Percentiles rank a stretch among this genome's conserved stretches.
phyloP scores from a whole-genome alignment of 1,140 invertebrate species.

The Halictus rubicundus region DNA sequence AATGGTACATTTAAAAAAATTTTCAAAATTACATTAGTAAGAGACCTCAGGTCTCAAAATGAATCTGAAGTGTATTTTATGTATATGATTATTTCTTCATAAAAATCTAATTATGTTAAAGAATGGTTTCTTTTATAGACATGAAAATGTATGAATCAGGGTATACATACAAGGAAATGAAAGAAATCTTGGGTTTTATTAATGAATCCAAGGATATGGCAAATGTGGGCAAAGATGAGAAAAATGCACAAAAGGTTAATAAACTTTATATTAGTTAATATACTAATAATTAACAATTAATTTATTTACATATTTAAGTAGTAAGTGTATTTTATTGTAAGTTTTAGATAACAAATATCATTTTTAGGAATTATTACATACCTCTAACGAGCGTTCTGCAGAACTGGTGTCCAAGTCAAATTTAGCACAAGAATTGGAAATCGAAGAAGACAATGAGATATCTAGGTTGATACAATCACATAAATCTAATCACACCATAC shows the following conservation, averaged over 20 bases:
- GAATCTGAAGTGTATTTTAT: not conserved
- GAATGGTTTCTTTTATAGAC: slow-evolving; percentile 34
- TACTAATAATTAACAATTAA: not conserved
- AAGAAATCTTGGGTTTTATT: slow-evolving; percentile 47
- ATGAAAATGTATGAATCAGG: slow-evolving; percentile 60
- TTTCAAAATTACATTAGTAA: not conserved
- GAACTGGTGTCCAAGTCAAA: slow-evolving; percentile 26
- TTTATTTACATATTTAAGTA: not conserved
- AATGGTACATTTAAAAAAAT: too few relatives aligned
- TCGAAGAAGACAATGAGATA: slow-evolving; percentile 25
- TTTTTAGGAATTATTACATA: slow-evolving; percentile 35
- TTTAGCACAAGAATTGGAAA: slow-evolving; percentile 16
- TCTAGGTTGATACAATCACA: slow-evolving; percentile 19
- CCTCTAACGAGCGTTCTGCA: slow-evolving; percentile 19
- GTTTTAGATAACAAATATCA: not conserved
- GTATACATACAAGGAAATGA: slow-evolving; percentile 54
- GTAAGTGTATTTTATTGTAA: not conserved
- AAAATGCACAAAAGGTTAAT: slow-evolving; percentile 41
- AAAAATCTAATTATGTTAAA: not conserved
- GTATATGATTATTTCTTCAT: not conserved
- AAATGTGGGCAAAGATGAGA: slow-evolving; percentile 27
- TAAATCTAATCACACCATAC: slow-evolving; percentile 18
- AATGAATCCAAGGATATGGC: slow-evolving; percentile 60
- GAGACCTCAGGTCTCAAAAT: not conserved
- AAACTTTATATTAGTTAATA: not conserved